Evolutionary conservation across 2,797 vertebrate species (phyloP).

Genomic region (Cryptoprocta ferox): DNA sequence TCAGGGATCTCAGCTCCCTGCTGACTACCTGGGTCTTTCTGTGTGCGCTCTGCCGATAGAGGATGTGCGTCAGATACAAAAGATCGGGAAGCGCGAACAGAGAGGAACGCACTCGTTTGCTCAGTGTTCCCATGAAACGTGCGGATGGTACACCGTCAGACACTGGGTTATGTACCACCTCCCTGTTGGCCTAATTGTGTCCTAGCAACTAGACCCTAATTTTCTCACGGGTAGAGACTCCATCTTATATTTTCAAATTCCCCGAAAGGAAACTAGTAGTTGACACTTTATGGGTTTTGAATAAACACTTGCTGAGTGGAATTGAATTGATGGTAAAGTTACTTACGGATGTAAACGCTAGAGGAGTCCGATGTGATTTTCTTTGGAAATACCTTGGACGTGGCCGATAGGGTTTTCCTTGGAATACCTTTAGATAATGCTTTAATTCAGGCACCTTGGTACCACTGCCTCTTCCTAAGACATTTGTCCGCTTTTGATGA

Average conservation of each 20-base stretch:
- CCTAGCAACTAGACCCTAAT: slow-evolving; percentile 20
- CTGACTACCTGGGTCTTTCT: not conserved
- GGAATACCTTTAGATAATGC: not conserved
- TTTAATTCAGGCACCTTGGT: not conserved
- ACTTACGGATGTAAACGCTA: not conserved
- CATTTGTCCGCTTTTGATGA: not conserved
- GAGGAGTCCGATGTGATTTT: not conserved
- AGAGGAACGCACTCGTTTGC: slow-evolving; percentile 35
- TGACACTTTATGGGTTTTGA: slow-evolving; percentile 55
- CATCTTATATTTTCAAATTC: slow-evolving; percentile 6
- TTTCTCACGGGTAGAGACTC: slow-evolving; percentile 19
- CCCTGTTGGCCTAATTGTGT: slow-evolving; percentile 40
- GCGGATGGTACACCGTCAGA: slow-evolving; percentile 5
- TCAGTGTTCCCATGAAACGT: not conserved
- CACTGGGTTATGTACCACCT: not conserved
- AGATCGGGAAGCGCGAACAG: not conserved
- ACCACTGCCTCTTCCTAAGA: not conserved
- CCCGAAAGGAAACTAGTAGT: slow-evolving; percentile 8
- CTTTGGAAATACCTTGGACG: not conserved
- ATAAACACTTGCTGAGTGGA: slow-evolving; percentile 51
- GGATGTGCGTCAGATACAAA: not conserved
- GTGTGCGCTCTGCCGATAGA: not conserved
- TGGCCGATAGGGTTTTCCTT: not conserved
- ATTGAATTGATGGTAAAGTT: slow-evolving; percentile 27
- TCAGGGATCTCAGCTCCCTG: not conserved